phyloP scores from a whole-genome alignment of 2,888 invertebrate species.

The Hymenopus coronatus region DNA sequence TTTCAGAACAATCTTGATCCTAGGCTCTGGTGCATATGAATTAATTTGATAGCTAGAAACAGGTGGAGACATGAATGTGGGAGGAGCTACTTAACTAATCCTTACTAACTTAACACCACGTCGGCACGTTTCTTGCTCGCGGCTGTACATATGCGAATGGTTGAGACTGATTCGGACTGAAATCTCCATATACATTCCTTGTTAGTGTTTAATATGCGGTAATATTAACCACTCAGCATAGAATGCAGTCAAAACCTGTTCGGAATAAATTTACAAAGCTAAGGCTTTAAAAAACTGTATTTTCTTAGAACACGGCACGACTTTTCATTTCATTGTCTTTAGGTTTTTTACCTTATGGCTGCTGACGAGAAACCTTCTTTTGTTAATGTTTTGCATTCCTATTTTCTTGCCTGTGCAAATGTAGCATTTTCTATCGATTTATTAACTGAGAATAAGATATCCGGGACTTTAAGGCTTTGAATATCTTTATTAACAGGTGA shows the following conservation, averaged over 20 bases:
- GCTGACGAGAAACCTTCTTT: background rate
- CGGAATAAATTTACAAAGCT: background rate
- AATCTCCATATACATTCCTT: no score
- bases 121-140: no score
- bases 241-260: background rate
- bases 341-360: background rate
- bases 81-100: no score
- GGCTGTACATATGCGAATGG: no score
- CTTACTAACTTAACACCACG: no score
- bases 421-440: background rate
- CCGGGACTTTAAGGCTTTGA: background rate
- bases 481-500: background rate
- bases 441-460: background rate
- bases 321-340: background rate
- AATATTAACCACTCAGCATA: background rate
- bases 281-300: background rate
- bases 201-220: background rate
- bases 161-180: no score
- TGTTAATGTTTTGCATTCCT: background rate
- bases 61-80: no score
- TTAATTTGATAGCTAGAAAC: no score
- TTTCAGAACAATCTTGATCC: no score
- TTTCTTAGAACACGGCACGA: background rate
- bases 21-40: no score
- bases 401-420: background rate